Conservation (phyloP, 2,888 invertebrate genomes). For the Acronicta psi region DNA sequence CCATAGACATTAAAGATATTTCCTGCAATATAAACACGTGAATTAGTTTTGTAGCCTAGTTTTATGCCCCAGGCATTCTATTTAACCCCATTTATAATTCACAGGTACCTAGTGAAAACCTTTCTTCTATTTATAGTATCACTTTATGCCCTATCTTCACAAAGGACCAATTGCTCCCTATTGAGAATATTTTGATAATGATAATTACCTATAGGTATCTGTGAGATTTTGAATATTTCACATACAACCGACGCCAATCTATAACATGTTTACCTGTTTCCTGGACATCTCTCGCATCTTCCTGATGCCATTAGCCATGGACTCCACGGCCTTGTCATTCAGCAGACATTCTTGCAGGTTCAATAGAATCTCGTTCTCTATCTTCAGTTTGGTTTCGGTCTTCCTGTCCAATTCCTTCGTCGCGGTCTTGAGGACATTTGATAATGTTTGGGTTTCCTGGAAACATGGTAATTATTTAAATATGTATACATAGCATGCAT, state of each 20-base stretch:
- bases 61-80: too few relatives aligned
- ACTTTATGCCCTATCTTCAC: too few relatives aligned
- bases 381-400: constrained; percentile 82
- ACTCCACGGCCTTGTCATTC: constrained; percentile 91
- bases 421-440: constrained; percentile 74
- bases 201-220: too few relatives aligned
- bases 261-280: constrained; percentile 79
- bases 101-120: too few relatives aligned
- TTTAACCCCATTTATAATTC: too few relatives aligned
- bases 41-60: too few relatives aligned
- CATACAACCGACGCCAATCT: background rate
- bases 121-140: too few relatives aligned
- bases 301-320: constrained; percentile 84
- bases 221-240: too few relatives aligned
- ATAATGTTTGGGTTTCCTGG: constrained; percentile 86
- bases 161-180: too few relatives aligned
- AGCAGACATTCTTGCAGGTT: constrained; percentile 91
- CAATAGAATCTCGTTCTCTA: constrained; percentile 91
- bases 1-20: constrained; percentile 84
- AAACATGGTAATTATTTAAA: constrained; percentile 33
- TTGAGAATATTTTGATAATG: too few relatives aligned
- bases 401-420: constrained; percentile 86
- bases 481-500: too few relatives aligned
- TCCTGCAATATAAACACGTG: constrained; percentile 74
- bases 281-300: constrained; percentile 84